Conservation (phyloP, 35 echinoderm and acorn worm genomes). For the Holothuria glaberrima region DNA sequence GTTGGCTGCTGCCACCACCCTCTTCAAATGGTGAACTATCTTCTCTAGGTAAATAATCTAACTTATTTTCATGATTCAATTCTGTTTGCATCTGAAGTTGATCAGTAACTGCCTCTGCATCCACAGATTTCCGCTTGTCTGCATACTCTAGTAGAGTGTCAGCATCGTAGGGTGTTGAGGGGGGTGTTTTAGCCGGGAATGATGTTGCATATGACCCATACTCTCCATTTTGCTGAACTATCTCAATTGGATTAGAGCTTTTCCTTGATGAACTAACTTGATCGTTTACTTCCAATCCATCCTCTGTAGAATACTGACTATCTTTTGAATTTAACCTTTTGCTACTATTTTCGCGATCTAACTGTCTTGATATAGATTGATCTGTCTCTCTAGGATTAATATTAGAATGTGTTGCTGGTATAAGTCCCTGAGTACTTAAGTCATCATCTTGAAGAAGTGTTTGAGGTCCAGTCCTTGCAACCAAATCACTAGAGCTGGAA, state of each 20-base stretch:
- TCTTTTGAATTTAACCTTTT: neutral
- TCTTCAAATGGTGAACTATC: neutral
- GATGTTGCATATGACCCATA: slow-evolving; percentile 58
- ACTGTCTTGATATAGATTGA: neutral
- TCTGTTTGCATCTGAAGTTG: slow-evolving; percentile 68
- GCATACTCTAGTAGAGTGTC: slow-evolving; percentile 69
- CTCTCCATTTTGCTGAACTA: slow-evolving; percentile 40
- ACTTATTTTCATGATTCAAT: neutral
- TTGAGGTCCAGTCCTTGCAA: neutral
- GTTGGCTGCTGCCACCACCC: neutral
- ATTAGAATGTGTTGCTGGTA: neutral
- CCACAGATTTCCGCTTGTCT: slow-evolving; percentile 60
- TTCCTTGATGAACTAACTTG: neutral
- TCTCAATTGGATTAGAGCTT: slow-evolving; percentile 23
- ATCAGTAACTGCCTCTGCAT: slow-evolving; percentile 66
- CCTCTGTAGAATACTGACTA: neutral
- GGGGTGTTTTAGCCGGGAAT: slow-evolving; percentile 89
- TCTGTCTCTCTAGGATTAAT: neutral
- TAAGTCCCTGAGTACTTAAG: slow-evolving; percentile 35
- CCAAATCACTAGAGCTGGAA: slow-evolving; percentile 29
- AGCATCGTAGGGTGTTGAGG: slow-evolving; percentile 76
- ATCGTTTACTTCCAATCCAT: neutral
- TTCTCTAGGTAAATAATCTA: neutral
- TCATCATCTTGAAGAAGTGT: neutral
- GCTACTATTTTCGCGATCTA: neutral